Conservation (phyloP, 2,797 vertebrate species). For the Coluber constrictor region DNA sequence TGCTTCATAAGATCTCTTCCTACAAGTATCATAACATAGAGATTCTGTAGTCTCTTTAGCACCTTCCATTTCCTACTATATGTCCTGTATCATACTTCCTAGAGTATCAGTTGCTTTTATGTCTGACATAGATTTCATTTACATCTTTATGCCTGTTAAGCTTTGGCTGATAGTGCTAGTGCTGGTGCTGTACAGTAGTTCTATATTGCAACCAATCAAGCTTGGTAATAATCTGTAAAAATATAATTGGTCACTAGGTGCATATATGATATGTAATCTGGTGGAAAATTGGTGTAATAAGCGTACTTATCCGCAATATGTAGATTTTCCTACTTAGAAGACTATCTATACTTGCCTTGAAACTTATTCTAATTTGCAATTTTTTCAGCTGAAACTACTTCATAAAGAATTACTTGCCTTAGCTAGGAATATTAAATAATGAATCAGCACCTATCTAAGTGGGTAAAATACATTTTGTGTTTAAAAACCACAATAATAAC, state of each 20-base stretch:
- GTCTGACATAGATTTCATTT: conserved; percentile 39
- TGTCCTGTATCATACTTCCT: conserved; percentile 9
- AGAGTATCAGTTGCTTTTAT: conserved; percentile 13
- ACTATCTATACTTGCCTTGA: not conserved
- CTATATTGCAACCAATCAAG: not conserved
- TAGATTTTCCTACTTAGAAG: not conserved
- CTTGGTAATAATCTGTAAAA: not conserved
- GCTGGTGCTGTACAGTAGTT: conserved; percentile 17
- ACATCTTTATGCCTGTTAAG: conserved; percentile 21
- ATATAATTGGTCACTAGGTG: conserved; percentile 19
- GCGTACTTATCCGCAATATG: not conserved
- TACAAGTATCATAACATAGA: not conserved
- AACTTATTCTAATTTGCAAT: conserved; percentile 13
- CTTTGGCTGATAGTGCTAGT: conserved; percentile 38
- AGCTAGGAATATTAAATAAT: not conserved
- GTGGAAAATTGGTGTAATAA: not conserved
- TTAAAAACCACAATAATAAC: not conserved
- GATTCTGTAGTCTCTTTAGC: not conserved
- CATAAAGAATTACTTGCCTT: not conserved
- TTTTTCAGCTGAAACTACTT: conserved; percentile 28
- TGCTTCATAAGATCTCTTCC: not conserved
- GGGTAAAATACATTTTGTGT: not conserved
- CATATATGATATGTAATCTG: not conserved
- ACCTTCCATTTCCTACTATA: not conserved
- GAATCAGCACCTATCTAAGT: not conserved